Evolutionary conservation across 2,113 vertebrate genomes (phyloP).

Genomic region (Cololabis saira): DNA sequence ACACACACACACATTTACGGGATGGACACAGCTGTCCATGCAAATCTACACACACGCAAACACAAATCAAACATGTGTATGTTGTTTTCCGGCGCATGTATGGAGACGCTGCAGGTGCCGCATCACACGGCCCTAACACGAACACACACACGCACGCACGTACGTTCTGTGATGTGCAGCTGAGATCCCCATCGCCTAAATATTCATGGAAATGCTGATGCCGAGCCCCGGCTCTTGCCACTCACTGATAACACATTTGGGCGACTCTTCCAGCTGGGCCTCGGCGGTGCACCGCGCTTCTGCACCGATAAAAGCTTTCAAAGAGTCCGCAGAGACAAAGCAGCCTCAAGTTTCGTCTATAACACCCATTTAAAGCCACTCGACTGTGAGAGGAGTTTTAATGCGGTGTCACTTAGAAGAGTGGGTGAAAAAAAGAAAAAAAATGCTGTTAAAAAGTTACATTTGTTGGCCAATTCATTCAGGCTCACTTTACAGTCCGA

Average conservation of each 20-base stretch:
- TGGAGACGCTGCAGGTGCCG: conserved; percentile 5
- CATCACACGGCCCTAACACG: conserved; percentile 18
- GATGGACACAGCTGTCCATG: conserved; percentile 39
- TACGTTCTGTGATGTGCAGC: conserved; percentile 6
- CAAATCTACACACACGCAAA: conserved; percentile 12
- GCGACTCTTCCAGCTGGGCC: conserved; percentile 68
- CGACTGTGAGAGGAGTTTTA: conserved; percentile 72
- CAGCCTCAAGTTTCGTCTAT: conserved; percentile 67
- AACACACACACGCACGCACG: conserved; percentile 7
- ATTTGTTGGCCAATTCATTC: conserved; percentile 42
- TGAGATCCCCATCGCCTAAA: conserved; percentile 47
- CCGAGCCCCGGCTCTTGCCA: conserved; percentile 54
- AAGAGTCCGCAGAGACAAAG: conserved; percentile 66
- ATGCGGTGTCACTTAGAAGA: conserved; percentile 70
- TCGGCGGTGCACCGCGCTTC: conserved; percentile 49
- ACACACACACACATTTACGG: conserved; percentile 11
- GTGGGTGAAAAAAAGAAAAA: conserved; percentile 14
- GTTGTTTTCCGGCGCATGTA: conserved; percentile 14
- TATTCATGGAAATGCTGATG: conserved; percentile 63
- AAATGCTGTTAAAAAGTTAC: conserved; percentile 62
- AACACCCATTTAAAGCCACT: conserved; percentile 69
- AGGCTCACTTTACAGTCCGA: conserved; percentile 36
- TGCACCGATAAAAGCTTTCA: conserved; percentile 72
- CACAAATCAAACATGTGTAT: conserved; percentile 25
- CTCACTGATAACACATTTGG: conserved; percentile 64